These are phyloP conservation scores for Pteronotus mesoamericanus DNA, from an alignment of 2,797 vertebrate genomes.

Conservation along the genomic window DNA sequence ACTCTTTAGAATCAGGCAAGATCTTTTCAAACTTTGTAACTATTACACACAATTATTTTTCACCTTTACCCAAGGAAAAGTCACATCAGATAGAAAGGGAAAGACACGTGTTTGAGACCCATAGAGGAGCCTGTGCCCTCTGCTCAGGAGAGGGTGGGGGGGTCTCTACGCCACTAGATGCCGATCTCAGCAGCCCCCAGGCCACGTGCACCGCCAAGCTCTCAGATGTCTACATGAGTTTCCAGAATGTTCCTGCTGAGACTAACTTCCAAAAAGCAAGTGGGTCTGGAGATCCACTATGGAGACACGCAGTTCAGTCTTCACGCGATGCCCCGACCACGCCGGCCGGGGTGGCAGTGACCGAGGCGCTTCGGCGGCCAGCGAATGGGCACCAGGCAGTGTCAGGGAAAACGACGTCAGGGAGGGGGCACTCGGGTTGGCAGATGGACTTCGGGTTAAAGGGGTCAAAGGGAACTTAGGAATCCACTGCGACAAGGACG, in stretches of 20 bases:
- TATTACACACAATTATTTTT: background rate
- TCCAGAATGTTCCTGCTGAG: background rate
- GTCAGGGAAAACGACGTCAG: background rate
- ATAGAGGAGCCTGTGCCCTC: background rate
- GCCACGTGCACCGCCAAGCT: background rate
- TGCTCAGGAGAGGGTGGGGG: fast-evolving
- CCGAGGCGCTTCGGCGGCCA: background rate
- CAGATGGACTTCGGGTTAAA: background rate
- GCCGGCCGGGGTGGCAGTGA: background rate
- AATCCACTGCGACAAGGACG: background rate
- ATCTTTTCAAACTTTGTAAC: background rate
- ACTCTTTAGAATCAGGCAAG: background rate
- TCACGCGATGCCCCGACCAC: background rate
- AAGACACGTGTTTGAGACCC: background rate
- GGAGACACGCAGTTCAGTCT: background rate
- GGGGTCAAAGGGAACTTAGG: background rate
- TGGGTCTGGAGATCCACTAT: no score
- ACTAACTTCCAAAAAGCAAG: background rate
- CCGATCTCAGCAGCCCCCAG: background rate
- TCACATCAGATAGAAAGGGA: background rate
- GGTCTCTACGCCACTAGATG: background rate
- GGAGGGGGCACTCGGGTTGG: background rate
- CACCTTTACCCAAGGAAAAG: background rate
- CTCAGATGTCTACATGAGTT: background rate
- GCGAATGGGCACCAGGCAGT: fast-evolving